phyloP scores from a whole-genome alignment of 2,797 vertebrate species.

The Siniperca scherzeri region DNA sequence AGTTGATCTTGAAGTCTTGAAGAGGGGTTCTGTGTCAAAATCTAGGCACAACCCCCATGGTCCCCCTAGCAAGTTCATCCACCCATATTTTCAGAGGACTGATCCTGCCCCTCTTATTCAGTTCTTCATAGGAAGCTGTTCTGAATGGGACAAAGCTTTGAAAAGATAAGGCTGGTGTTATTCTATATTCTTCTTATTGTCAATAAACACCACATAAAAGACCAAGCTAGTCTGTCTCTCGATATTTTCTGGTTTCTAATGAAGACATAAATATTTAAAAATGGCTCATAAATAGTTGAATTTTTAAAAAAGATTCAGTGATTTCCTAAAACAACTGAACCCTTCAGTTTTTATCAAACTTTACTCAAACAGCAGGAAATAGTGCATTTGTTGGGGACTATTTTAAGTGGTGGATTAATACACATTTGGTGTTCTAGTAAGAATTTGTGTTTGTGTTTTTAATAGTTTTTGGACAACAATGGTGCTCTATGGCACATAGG shows the following conservation, averaged over 20 bases:
- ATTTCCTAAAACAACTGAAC: neutral
- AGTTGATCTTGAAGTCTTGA: neutral
- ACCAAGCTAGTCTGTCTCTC: neutral
- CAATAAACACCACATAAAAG: conserved; percentile 1
- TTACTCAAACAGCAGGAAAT: neutral
- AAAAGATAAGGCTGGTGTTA: conserved; percentile 1
- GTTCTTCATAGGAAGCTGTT: neutral
- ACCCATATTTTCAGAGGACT: neutral
- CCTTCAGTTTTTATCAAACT: neutral
- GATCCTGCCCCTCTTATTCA: neutral
- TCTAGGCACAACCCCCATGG: neutral
- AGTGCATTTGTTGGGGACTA: conserved; percentile 5
- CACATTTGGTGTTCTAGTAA: neutral
- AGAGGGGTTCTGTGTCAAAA: neutral
- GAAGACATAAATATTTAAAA: conserved; percentile 10
- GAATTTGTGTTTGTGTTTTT: neutral
- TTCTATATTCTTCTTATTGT: conserved; percentile 15
- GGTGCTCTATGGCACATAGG: conserved; percentile 33
- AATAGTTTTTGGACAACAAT: neutral
- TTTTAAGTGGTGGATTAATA: neutral
- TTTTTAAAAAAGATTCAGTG: neutral
- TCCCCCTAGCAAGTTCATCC: neutral
- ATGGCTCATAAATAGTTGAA: conserved; percentile 14
- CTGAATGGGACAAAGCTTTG: conserved; percentile 19
- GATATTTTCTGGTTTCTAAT: neutral